Evolutionary conservation across 2,797 vertebrate species (phyloP).

Genomic region (Catostomus latipinnis): DNA sequence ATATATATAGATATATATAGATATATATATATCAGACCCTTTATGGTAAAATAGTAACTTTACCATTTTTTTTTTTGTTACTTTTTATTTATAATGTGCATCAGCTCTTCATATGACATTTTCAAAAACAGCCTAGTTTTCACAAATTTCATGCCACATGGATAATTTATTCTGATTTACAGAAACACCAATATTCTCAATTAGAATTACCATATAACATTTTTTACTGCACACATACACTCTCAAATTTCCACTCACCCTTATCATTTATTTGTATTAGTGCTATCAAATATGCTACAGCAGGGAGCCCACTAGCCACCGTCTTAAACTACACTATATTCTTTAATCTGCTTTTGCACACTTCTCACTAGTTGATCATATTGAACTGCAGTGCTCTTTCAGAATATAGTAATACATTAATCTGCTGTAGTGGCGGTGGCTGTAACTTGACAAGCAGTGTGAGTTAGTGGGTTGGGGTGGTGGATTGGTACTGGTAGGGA

Average conservation of each 20-base stretch:
- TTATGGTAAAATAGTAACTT: too few relatives aligned
- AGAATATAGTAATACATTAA: constrained; percentile 1
- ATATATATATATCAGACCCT: too few relatives aligned
- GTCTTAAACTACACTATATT: constrained; percentile 13
- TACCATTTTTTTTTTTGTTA: too few relatives aligned
- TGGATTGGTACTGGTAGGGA: neutral
- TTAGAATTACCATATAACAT: neutral
- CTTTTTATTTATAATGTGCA: too few relatives aligned
- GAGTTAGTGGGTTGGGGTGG: neutral
- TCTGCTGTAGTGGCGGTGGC: constrained; percentile 2
- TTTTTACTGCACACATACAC: neutral
- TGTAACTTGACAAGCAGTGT: constrained; percentile 9
- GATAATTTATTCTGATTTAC: neutral
- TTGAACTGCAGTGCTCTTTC: constrained; percentile 22
- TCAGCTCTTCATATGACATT: neutral
- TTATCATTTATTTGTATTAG: neutral
- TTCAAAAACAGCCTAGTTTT: neutral
- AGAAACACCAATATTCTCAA: neutral
- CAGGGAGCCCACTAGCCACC: neutral
- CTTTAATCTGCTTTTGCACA: constrained; percentile 35
- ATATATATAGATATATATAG: too few relatives aligned
- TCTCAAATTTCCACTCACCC: neutral
- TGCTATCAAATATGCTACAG: neutral
- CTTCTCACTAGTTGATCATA: neutral
- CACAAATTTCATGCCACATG: neutral